Percentiles rank a stretch among this genome's conserved stretches.
Evolutionary conservation across 2,797 vertebrate genomes (phyloP).

Genomic region (Salarias fasciatus): DNA sequence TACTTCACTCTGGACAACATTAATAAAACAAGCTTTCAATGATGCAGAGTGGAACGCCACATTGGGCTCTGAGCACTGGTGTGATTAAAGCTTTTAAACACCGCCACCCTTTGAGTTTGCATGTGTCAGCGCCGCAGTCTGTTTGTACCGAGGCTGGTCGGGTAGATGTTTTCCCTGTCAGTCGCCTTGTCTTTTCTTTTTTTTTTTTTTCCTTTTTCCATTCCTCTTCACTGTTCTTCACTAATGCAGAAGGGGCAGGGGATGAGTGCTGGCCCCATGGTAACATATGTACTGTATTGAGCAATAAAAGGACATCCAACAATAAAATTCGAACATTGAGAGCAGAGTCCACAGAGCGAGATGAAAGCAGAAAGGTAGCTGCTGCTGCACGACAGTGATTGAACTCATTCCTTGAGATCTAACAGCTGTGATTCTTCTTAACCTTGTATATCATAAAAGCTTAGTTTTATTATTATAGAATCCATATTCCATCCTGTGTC

Average conservation of each 20-base stretch:
- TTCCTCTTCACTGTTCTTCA: conserved; percentile 8
- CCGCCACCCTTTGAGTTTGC: conserved; percentile 74
- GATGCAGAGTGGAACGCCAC: conserved; percentile 73
- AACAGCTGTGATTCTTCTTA: conserved; percentile 8
- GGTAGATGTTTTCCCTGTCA: conserved; percentile 36
- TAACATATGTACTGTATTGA: conserved; percentile 19
- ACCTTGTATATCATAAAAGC: conserved; percentile 10
- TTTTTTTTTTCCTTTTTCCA: conserved; percentile 13
- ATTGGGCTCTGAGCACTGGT: conserved; percentile 56
- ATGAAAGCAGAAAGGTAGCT: conserved; percentile 22
- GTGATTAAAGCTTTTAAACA: conserved; percentile 85
- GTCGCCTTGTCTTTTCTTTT: conserved; percentile 36
- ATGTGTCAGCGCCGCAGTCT: conserved; percentile 70
- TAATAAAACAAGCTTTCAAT: conserved; percentile 84
- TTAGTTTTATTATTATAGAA: neutral
- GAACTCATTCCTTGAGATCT: conserved; percentile 18
- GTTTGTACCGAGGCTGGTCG: conserved; percentile 35
- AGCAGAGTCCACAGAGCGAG: conserved; percentile 21
- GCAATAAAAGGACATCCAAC: conserved; percentile 25
- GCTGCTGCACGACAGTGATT: conserved; percentile 16
- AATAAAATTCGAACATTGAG: conserved; percentile 38
- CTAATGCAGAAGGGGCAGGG: conserved; percentile 32
- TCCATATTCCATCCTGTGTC: conserved; percentile 9
- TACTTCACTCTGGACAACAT: conserved; percentile 81
- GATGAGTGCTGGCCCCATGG: conserved; percentile 41